Evolutionary conservation across 2,888 invertebrate genomes (phyloP).

Genomic region (Cryptus armator): DNA sequence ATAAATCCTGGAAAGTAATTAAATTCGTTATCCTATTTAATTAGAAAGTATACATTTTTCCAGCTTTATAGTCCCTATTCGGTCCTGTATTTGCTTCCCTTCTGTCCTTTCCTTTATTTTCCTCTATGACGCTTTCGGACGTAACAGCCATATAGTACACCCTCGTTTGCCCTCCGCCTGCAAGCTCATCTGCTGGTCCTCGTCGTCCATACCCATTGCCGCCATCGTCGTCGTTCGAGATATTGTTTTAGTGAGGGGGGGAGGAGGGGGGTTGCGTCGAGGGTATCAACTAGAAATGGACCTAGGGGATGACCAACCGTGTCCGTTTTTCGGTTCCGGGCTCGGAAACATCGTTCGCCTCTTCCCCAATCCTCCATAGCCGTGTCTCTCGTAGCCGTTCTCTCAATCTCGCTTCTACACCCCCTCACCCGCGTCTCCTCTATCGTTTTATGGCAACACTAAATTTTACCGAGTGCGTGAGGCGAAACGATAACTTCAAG

Average conservation of each 20-base stretch:
- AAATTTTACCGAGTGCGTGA: slow-evolving; percentile 62
- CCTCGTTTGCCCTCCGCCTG: slow-evolving; percentile 26
- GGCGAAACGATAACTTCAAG: slow-evolving; percentile 59
- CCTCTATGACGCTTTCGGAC: slow-evolving; percentile 30
- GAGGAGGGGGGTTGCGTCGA: slow-evolving; percentile 43
- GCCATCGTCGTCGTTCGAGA: slow-evolving; percentile 54
- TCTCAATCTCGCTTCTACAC: slow-evolving; percentile 57
- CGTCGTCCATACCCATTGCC: slow-evolving; percentile 26
- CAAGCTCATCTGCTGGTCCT: slow-evolving; percentile 37
- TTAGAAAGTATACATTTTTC: neutral
- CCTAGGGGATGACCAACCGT: slow-evolving; percentile 58
- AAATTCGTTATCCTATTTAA: neutral
- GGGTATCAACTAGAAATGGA: slow-evolving; percentile 61
- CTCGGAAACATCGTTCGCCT: slow-evolving; percentile 48
- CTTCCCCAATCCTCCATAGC: slow-evolving; percentile 26
- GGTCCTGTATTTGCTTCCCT: slow-evolving; percentile 31
- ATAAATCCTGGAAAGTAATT: neutral
- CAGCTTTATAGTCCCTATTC: slow-evolving; percentile 14
- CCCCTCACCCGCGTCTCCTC: slow-evolving; percentile 30
- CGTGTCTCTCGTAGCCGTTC: slow-evolving; percentile 31
- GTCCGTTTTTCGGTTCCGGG: slow-evolving; percentile 57
- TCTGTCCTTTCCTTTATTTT: slow-evolving; percentile 27
- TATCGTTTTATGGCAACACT: slow-evolving; percentile 67
- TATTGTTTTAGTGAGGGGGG: slow-evolving; percentile 65
- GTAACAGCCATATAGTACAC: slow-evolving; percentile 35